A percentile compares a stretch with the other conserved stretches of the same genome.
These are phyloP conservation scores for Tetrao urogallus DNA, from an alignment of 2,113 vertebrate species.

Conservation along the genomic window DNA sequence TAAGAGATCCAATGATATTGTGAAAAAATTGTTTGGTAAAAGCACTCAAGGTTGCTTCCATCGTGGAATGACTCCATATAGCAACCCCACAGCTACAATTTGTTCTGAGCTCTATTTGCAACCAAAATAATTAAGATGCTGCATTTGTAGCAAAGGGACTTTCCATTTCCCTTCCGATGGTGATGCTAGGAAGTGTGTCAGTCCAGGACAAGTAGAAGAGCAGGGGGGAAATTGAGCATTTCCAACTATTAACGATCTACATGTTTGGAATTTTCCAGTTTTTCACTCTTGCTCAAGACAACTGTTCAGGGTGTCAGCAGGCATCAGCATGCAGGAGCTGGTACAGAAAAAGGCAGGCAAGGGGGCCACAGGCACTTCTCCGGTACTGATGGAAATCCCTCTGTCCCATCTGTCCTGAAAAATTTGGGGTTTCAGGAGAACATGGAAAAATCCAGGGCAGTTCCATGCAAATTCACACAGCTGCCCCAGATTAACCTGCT, in stretches of 20 bases:
- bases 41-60: neutral
- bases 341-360: neutral
- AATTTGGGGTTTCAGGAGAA: neutral
- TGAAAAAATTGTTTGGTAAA: neutral
- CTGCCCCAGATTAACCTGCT: constrained; percentile 25
- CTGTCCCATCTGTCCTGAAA: neutral
- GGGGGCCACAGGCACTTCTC: neutral
- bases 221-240: neutral
- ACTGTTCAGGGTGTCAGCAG: neutral
- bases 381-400: neutral
- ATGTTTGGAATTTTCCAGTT: neutral
- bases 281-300: neutral
- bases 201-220: neutral
- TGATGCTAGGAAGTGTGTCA: neutral
- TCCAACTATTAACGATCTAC: neutral
- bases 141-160: neutral
- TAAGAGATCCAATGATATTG: neutral
- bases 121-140: neutral
- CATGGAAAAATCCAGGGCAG: neutral
- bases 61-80: neutral
- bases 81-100: neutral
- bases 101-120: neutral
- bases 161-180: neutral
- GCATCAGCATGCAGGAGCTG: neutral
- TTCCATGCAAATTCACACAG: neutral